These are phyloP conservation scores for Hypomesus transpacificus DNA, from an alignment of 2,113 vertebrate species.

Conservation along the genomic window DNA sequence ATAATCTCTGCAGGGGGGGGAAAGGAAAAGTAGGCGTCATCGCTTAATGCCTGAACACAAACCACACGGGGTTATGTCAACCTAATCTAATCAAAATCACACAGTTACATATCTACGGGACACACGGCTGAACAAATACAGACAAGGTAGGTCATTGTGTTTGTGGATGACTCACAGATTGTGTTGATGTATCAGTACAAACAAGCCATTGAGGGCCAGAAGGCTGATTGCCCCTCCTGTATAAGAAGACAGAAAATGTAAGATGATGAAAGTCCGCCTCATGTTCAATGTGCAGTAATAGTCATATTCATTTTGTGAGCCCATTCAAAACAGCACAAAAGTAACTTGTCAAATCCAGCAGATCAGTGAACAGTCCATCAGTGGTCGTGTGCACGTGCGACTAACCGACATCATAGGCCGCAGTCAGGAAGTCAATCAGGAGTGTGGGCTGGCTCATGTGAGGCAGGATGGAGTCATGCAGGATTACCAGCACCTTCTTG, in stretches of 20 bases:
- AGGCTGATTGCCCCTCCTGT: constrained; percentile 93
- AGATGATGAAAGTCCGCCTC: not conserved
- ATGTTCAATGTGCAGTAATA: too few species aligned
- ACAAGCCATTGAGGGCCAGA: constrained; percentile 91
- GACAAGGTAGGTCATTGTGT: not conserved
- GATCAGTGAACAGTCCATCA: too few species aligned
- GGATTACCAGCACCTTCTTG: constrained; percentile 87
- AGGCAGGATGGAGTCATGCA: constrained; percentile 88
- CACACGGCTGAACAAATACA: too few species aligned
- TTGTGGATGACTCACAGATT: constrained; percentile 84
- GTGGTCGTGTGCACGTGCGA: not conserved
- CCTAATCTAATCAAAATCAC: too few species aligned
- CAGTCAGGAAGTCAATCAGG: constrained; percentile 92
- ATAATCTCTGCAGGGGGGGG: constrained; percentile 78
- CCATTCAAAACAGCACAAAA: not conserved
- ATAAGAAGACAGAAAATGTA: constrained; percentile 26
- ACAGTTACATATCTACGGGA: too few species aligned
- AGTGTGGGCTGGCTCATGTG: constrained; percentile 88
- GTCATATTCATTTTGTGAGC: too few species aligned
- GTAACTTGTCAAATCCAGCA: not conserved
- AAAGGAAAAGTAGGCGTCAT: too few species aligned
- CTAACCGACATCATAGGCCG: constrained; percentile 89
- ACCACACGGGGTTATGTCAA: too few species aligned
- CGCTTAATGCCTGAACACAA: too few species aligned
- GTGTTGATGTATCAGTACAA: constrained; percentile 91